Evolutionary conservation across 2,888 invertebrate genomes (phyloP), one percentile per base, ranked within the genome.

Genomic region (Noctua janthe): DNA sequence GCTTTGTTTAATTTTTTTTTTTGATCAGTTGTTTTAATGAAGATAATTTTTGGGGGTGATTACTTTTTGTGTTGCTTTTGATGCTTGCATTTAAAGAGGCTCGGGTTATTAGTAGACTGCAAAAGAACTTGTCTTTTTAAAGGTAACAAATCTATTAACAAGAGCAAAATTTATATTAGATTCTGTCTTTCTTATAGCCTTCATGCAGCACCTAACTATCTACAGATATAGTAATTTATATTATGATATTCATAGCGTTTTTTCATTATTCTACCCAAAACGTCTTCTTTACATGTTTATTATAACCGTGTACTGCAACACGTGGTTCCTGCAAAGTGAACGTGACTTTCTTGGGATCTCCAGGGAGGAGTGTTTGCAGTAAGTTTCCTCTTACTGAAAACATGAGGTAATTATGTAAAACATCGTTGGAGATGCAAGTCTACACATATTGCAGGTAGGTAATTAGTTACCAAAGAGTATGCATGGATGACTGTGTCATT

Each of bases 1-100:
- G 89, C 90, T 91, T 91, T 89, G 86, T 90, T 91, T 91, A 83
- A 88, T 88, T 82, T 87, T 89, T 43, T 29, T 89, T 88, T 88
- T 80, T 83, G 69, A 75, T 80, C 54, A 80, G 84, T 84, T 88
- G 88, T 89, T 88, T 87, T 78, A 81, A 88, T 88, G 78, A 75
- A 76, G 78, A 78, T 84, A 70, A 71, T 74, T 75, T 73, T 76
- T 74, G 64, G 66, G 56, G 43, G 17, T 71, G 51, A 67, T 11
- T 75, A 64, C 1, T 80, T 84, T 67, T 76, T 72, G 47, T 67
- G 29, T 71, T 76, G n/a, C 0, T 69, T 82, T 82, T 54, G 35
- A 76, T 70, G 70, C 71, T 78, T 74, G n/a, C 2, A 2, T 69
- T 59, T 23, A 5, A 23, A 39, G 10, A 29, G 23, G 8, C 6